Percentiles rank a stretch among this genome's conserved stretches.
These are phyloP conservation scores for Eudorcas thomsonii DNA, from an alignment of 2,113 vertebrate species.

Conservation along the genomic window DNA sequence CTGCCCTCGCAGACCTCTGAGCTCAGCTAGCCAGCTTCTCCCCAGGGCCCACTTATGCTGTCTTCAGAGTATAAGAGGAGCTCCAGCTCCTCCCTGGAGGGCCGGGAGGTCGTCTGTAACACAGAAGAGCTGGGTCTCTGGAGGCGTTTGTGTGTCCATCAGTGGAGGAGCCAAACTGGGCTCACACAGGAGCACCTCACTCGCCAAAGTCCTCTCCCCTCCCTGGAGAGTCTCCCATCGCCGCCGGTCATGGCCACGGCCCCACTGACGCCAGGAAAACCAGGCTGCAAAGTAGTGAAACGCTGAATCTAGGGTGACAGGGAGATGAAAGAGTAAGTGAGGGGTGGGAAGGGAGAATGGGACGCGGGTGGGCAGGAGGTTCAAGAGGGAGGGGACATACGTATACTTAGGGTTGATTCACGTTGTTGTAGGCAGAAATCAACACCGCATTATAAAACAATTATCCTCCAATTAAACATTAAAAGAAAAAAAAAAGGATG, in stretches of 20 bases:
- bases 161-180: neutral
- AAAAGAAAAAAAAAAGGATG: neutral
- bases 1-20: neutral
- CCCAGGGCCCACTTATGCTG: accelerated
- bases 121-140: neutral
- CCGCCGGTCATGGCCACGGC: accelerated
- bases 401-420: neutral
- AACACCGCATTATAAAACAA: neutral
- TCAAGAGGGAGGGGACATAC: neutral
- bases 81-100: neutral
- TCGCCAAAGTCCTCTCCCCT: neutral
- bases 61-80: neutral
- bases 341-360: neutral
- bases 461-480: neutral
- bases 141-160: neutral
- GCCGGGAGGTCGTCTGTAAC: neutral
- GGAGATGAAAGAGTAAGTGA: neutral
- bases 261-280: neutral
- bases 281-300: neutral
- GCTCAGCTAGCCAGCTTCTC: neutral
- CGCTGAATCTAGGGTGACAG: neutral
- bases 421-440: neutral
- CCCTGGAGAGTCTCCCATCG: neutral
- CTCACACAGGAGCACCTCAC: neutral
- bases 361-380: neutral